phyloP scores from a whole-genome alignment of 2,888 invertebrate genomes.

The Tholera decimalis region DNA sequence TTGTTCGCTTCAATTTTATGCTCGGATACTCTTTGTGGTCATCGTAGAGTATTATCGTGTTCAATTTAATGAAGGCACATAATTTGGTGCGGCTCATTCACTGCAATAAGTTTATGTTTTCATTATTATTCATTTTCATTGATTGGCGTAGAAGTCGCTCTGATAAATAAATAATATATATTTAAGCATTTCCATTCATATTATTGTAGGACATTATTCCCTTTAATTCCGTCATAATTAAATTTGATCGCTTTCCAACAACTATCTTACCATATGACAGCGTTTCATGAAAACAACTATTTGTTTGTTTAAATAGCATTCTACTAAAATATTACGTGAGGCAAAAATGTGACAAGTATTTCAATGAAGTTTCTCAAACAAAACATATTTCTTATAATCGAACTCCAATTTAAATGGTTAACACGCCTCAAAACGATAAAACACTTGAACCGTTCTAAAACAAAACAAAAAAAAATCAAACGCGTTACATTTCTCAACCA shows the following conservation, averaged over 20 bases:
- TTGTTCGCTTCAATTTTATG: constrained; percentile 69
- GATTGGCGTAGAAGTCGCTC: background rate
- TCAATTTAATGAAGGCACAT: constrained; percentile 51
- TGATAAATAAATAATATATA: constrained; percentile 3
- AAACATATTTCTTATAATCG: background rate
- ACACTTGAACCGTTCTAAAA: background rate
- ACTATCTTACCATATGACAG: too few species aligned
- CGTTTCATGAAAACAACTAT: too few species aligned
- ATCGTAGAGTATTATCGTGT: constrained; percentile 44
- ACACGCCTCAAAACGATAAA: background rate
- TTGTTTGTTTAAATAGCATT: too few species aligned
- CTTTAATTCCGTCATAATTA: background rate
- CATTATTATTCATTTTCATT: constrained; percentile 11
- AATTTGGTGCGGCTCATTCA: constrained; percentile 28
- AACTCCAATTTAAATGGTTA: background rate
- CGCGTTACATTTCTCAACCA: background rate
- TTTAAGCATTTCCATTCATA: background rate
- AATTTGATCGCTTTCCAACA: background rate
- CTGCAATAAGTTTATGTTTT: constrained; percentile 24
- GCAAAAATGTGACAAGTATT: too few species aligned
- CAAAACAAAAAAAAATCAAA: constrained; percentile 20
- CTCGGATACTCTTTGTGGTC: constrained; percentile 61
- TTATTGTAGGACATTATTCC: background rate
- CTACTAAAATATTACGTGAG: too few species aligned
- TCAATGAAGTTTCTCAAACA: background rate